Evolutionary conservation across 2,797 vertebrate genomes (phyloP).

Genomic region (Anguilla pacifica): DNA sequence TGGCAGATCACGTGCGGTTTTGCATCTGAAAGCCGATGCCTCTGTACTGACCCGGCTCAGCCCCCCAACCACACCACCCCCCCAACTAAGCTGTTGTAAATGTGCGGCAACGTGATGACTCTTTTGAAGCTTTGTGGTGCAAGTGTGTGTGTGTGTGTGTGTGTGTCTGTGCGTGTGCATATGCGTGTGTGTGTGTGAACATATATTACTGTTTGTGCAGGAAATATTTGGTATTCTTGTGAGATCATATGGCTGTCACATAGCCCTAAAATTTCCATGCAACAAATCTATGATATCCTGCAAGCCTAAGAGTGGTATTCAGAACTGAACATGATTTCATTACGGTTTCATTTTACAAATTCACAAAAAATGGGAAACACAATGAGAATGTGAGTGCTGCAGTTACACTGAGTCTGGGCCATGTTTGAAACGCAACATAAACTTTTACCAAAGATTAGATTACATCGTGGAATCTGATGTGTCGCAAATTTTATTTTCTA

Average conservation of each 20-base stretch:
- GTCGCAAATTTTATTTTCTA: neutral
- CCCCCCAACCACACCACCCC: too few relatives aligned
- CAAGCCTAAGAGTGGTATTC: neutral
- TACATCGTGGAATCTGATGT: neutral
- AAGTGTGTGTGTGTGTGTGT: neutral
- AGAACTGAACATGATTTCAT: too few relatives aligned
- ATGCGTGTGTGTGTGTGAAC: neutral
- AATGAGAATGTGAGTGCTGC: neutral
- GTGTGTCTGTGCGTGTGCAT: neutral
- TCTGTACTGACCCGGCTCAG: neutral
- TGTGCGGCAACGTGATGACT: too few relatives aligned
- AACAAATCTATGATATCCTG: neutral
- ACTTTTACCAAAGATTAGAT: neutral
- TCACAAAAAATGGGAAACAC: neutral
- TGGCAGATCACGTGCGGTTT: conserved; percentile 30
- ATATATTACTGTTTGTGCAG: neutral
- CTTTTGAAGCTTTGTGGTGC: too few relatives aligned
- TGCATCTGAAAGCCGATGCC: conserved; percentile 38
- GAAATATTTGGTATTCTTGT: neutral
- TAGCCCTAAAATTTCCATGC: neutral
- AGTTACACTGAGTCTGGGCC: neutral
- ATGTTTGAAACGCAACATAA: neutral
- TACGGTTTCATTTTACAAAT: neutral
- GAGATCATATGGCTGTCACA: neutral
- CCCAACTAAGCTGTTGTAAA: neutral